Evolutionary conservation across 1,140 invertebrate species (phyloP).

Genomic region (Drosophila persimilis): DNA sequence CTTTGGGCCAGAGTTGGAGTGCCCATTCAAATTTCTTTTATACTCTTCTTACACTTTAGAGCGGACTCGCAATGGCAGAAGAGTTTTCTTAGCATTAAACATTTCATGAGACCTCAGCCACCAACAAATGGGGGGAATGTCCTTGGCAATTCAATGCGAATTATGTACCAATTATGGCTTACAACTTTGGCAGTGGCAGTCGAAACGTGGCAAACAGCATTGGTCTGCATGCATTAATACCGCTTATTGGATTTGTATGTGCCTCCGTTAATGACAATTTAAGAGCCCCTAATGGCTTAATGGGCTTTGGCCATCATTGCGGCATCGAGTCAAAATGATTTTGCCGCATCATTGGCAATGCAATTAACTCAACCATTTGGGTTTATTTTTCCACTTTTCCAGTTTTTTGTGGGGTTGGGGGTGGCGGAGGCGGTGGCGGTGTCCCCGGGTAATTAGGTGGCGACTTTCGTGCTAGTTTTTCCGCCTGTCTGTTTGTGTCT

Average conservation of each 20-base stretch:
- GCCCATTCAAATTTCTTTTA: no score
- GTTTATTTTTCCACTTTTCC: conserved; percentile 1
- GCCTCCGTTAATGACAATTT: conserved; percentile 60
- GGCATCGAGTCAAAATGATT: conserved; percentile 60
- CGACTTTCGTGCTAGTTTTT: conserved; percentile 15
- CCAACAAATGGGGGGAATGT: conserved; percentile 49
- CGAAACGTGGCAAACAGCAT: no score
- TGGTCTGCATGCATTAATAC: no score
- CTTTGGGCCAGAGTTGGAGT: no score
- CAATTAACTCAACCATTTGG: conserved; percentile 61
- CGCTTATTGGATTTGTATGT: conserved; percentile 38
- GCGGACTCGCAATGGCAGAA: no score
- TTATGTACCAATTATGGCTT: conserved; percentile 52
- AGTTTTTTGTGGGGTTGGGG: not conserved
- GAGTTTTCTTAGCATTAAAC: no score
- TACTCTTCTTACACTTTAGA: no score
- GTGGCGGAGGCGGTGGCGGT: conserved; percentile 21
- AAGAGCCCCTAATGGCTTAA: conserved; percentile 71
- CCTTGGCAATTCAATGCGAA: conserved; percentile 69
- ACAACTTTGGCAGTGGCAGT: not conserved
- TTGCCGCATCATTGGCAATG: conserved; percentile 74
- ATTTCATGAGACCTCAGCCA: no score
- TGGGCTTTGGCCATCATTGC: conserved; percentile 41
- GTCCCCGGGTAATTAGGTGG: conserved; percentile 64
- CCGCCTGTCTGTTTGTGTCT: conserved; percentile 20